Evolutionary conservation across 2,888 invertebrate genomes (phyloP).

Genomic region (Halictus ligatus): DNA sequence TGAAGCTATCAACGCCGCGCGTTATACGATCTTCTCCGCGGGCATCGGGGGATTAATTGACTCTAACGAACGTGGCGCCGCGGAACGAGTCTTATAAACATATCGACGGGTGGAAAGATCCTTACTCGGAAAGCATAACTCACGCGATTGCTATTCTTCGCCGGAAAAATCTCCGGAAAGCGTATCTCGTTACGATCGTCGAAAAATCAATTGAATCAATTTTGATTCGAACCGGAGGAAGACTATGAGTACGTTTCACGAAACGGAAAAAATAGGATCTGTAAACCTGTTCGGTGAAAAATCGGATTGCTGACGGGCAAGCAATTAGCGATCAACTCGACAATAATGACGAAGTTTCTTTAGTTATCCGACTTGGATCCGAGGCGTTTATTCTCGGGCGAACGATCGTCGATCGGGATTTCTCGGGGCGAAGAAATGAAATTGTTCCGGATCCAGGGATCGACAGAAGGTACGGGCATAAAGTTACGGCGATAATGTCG

Average conservation of each 20-base stretch:
- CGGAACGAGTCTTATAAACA: background rate
- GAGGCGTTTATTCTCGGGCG: background rate
- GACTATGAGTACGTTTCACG: background rate
- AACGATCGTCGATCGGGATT: constrained; percentile 5
- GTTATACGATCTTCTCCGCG: constrained; percentile 11
- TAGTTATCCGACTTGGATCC: background rate
- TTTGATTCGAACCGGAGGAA: background rate
- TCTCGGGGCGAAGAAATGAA: background rate
- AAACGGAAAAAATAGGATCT: background rate
- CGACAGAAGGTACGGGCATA: background rate
- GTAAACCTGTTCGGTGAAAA: background rate
- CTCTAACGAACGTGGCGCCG: constrained; percentile 11
- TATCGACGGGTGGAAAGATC: background rate
- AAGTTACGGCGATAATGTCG: constrained; percentile 5
- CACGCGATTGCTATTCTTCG: background rate
- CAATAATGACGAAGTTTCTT: background rate
- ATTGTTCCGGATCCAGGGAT: background rate
- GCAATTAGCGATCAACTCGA: background rate
- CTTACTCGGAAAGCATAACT: background rate
- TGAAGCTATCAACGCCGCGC: constrained; percentile 8
- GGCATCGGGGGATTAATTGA: constrained; percentile 2
- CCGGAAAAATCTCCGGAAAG: background rate
- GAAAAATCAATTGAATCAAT: too few relatives aligned
- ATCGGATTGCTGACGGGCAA: background rate
- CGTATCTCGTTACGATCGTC: background rate